These are phyloP conservation scores for Microchrysa polita DNA, from an alignment of 2,888 invertebrate genomes.

Conservation along the genomic window DNA sequence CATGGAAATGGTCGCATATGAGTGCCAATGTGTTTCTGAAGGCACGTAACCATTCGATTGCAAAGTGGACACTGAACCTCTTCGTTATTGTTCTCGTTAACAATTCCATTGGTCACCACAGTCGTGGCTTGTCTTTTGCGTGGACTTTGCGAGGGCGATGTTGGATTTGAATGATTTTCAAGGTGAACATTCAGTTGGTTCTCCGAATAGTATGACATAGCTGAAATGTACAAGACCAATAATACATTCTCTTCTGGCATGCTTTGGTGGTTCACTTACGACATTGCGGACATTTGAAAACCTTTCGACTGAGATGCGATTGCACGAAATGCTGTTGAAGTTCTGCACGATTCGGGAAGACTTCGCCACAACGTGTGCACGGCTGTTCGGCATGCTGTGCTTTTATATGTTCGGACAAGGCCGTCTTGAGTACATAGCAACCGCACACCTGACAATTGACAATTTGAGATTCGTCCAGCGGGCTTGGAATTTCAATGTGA, in stretches of 20 bases:
- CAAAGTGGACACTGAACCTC: background rate
- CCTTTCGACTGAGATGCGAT: background rate
- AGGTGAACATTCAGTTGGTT: background rate
- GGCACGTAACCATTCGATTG: background rate
- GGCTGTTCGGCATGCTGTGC: background rate
- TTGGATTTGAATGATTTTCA: background rate
- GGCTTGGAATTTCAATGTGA: conserved; percentile 11
- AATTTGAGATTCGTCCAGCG: conserved; percentile 2
- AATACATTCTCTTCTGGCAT: too few relatives aligned
- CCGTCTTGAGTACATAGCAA: conserved; percentile 12
- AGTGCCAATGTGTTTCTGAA: background rate
- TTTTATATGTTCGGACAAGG: background rate
- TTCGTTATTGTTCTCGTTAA: too few relatives aligned
- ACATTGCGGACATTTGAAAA: conserved; percentile 2
- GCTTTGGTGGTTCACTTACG: background rate
- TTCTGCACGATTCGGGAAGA: too few relatives aligned
- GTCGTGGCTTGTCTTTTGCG: background rate
- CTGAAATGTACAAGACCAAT: too few relatives aligned
- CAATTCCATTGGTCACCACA: too few relatives aligned
- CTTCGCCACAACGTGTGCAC: background rate
- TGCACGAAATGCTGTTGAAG: background rate
- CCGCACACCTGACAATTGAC: conserved; percentile 23
- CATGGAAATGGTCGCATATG: conserved; percentile 1
- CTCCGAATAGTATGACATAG: background rate
- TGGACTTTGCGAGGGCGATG: background rate